These are phyloP conservation scores for Halcyon leucocephala DNA, from an alignment of 2,797 vertebrate genomes.

Conservation along the genomic window DNA sequence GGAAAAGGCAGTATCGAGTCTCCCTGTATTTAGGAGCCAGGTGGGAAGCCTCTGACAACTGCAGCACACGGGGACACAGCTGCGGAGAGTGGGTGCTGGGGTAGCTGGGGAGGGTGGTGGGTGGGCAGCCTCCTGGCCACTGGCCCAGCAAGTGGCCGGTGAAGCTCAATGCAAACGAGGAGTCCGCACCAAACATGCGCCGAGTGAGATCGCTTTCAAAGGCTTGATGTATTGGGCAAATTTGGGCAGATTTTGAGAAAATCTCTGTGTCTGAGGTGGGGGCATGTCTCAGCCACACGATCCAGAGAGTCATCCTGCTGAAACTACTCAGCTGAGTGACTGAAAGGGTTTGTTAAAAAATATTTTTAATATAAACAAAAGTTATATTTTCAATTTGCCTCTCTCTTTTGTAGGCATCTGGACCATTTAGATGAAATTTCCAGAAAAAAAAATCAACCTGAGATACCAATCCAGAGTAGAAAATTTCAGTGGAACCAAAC, in stretches of 20 bases:
- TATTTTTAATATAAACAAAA: not conserved
- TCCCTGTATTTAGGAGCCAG: not conserved
- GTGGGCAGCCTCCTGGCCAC: not conserved
- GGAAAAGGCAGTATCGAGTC: not conserved
- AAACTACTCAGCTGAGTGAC: not conserved
- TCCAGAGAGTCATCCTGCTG: not conserved
- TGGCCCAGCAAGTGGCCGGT: rapidly evolving
- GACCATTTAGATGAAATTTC: not conserved
- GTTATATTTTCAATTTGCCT: not conserved
- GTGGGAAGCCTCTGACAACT: not conserved
- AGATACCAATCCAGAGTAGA: not conserved
- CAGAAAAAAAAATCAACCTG: not conserved
- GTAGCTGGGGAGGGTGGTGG: not conserved
- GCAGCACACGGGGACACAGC: not conserved
- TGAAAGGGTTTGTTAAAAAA: not conserved
- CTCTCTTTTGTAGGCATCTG: not conserved
- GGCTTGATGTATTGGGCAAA: not conserved
- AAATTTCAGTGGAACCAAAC: not conserved
- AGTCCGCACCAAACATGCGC: rapidly evolving
- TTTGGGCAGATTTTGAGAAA: not conserved
- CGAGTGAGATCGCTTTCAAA: not conserved
- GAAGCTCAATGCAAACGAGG: rapidly evolving
- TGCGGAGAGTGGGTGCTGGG: rapidly evolving
- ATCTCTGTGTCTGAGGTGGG: not conserved
- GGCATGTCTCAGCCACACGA: not conserved